Evolutionary conservation across 2,113 vertebrate genomes (phyloP), one percentile per base, ranked within the genome.

Genomic region (Ibidorhyncha struthersii): DNA sequence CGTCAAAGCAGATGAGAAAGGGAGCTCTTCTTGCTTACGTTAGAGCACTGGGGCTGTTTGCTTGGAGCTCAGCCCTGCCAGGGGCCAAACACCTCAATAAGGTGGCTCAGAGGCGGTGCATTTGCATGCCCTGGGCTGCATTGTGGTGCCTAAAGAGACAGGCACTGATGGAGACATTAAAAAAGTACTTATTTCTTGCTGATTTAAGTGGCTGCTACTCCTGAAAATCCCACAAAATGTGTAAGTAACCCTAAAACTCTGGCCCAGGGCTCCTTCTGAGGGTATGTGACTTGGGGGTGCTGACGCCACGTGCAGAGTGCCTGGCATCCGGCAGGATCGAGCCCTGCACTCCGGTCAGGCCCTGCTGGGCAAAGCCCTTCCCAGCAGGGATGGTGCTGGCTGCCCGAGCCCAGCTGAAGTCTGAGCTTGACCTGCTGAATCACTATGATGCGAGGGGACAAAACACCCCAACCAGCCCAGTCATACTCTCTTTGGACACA

Each of bases 351-450:
- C 59, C 2, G 4, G 23, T 43, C 47, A 56, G 61, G 36, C 15
- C 6, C 27, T 0, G 0, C 36, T 29, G 36, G 27, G 53, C 21
- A 49, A 80, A 43, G 30, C 18, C 26, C 47, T n/a, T 69, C 32
- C 29, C 0, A 0, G 18, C 3, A 18, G 8, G 15, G 26, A 2
- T 18, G 2, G 0, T 1, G 7, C 36, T 40, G 52, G 25, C 50
- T 62, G 27, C 13, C 50, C 2, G 1, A 65, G 59, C 38, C 27
- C 43, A 50, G 41, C 8, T 59, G 49, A 45, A 58, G 19, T 43
- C 58, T 43, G n/a, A 70, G 38, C 20, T 80, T 65, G 43, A 26
- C 10, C 43, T 55, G 40, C 72, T 49, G 27, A 59, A 82, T n/a
- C 12, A 7, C 19, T 27, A 11, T 12, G 12, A 50, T 38, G 27